Conservation (phyloP, 2,113 vertebrate genomes). For the Bagarius yarrelli region DNA sequence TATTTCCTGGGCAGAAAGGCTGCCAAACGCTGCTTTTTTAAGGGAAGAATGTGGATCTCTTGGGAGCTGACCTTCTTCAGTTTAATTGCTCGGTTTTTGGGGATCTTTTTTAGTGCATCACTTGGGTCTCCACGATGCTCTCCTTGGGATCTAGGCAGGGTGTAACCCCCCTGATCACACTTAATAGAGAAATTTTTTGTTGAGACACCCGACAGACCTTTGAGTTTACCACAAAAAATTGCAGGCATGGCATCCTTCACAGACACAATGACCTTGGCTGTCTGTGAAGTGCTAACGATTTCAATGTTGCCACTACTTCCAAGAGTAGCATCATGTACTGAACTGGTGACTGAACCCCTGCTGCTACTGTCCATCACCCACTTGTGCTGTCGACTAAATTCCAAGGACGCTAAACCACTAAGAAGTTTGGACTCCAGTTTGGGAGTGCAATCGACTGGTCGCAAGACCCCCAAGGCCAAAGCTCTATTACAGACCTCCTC, state of each 20-base stretch:
- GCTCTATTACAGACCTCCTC: conserved; percentile 59
- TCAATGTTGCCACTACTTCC: conserved; percentile 77
- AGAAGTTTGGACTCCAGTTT: conserved; percentile 72
- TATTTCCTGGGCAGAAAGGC: conserved; percentile 96
- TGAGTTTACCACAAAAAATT: conserved; percentile 95
- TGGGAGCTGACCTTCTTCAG: conserved; percentile 98
- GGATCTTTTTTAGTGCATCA: conserved; percentile 82
- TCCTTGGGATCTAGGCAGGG: conserved; percentile 71
- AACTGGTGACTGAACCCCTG: conserved; percentile 55
- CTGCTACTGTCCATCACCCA: conserved; percentile 78
- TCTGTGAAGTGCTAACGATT: conserved; percentile 86
- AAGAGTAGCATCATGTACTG: conserved; percentile 73
- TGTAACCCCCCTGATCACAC: conserved; percentile 86
- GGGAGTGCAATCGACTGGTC: conserved; percentile 60
- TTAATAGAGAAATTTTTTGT: conserved; percentile 99
- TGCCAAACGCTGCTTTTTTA: conserved; percentile 97
- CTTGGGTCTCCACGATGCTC: conserved; percentile 76
- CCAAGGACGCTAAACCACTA: conserved; percentile 69
- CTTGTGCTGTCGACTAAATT: conserved; percentile 81
- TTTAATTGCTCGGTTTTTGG: conserved; percentile 92
- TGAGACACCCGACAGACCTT: conserved; percentile 93
- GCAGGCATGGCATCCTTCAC: conserved; percentile 93
- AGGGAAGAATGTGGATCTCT: conserved; percentile 96
- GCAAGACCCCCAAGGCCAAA: conserved; percentile 63
- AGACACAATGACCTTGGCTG: conserved; percentile 94